phyloP scores from a whole-genome alignment of 2,797 vertebrate genomes.

The Ciconia nigra region DNA sequence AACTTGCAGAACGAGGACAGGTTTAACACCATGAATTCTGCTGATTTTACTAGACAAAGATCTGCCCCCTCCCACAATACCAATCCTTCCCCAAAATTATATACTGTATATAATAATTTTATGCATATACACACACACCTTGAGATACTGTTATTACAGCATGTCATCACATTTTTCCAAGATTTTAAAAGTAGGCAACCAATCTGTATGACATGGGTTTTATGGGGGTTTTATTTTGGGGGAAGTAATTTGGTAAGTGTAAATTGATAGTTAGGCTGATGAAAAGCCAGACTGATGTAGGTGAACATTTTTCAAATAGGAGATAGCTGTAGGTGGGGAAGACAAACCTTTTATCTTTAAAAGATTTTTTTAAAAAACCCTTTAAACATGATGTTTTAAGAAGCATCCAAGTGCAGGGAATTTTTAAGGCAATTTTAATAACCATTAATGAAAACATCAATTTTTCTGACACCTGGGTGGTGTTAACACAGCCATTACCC shows the following conservation, averaged over 20 bases:
- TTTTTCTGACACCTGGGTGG: neutral
- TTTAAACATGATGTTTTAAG: neutral
- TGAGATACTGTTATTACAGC: neutral
- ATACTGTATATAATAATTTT: neutral
- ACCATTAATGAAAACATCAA: neutral
- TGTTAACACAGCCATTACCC: neutral
- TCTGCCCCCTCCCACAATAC: neutral
- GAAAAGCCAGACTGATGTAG: neutral
- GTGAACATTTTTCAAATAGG: neutral
- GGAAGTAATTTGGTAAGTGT: neutral
- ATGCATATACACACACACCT: neutral
- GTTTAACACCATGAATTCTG: neutral
- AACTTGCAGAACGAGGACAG: neutral
- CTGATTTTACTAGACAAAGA: neutral
- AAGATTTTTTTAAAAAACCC: neutral
- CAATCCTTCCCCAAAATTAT: neutral
- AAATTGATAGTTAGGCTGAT: neutral
- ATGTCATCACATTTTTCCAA: neutral
- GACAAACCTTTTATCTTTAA: neutral
- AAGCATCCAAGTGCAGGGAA: neutral
- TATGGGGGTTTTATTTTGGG: neutral
- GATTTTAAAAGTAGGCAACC: neutral
- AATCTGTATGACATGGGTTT: neutral
- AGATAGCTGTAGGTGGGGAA: neutral
- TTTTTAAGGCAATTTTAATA: neutral